Percentiles rank a stretch among this genome's conserved stretches.
phyloP scores from a whole-genome alignment of 2,113 vertebrate species.

The Festucalex cinctus region DNA sequence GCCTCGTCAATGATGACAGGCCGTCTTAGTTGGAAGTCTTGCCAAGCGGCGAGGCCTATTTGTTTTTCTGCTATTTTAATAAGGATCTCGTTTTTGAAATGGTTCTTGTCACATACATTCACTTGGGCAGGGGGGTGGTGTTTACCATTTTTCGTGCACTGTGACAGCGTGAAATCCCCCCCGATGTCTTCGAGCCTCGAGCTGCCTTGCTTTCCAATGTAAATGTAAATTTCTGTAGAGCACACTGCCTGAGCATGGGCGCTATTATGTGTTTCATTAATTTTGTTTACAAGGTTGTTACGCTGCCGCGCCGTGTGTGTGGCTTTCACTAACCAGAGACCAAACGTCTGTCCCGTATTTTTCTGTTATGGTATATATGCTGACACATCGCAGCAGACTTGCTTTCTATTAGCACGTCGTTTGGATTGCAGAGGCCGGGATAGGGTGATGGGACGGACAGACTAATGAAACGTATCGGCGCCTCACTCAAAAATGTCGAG shows the following conservation, averaged over 20 bases:
- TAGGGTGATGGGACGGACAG: constrained; percentile 20
- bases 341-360: neutral
- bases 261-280: constrained; percentile 14
- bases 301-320: neutral
- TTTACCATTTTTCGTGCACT: neutral
- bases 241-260: constrained; percentile 4
- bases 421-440: constrained; percentile 15
- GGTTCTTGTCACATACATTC: neutral
- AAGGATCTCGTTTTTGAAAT: neutral
- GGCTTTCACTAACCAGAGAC: neutral
- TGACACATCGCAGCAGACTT: constrained; percentile 45
- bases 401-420: constrained; percentile 46
- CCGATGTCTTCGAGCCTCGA: neutral
- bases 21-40: neutral
- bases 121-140: neutral
- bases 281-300: neutral
- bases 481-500: constrained; percentile 23
- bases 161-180: neutral
- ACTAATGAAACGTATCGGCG: constrained; percentile 59
- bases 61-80: neutral
- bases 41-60: no score
- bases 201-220: constrained; percentile 16
- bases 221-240: constrained; percentile 30
- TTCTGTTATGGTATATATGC: constrained; percentile 50
- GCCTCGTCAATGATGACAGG: neutral